phyloP scores from a whole-genome alignment of 2,888 invertebrate genomes.

The Tolmerus cingulatus region DNA sequence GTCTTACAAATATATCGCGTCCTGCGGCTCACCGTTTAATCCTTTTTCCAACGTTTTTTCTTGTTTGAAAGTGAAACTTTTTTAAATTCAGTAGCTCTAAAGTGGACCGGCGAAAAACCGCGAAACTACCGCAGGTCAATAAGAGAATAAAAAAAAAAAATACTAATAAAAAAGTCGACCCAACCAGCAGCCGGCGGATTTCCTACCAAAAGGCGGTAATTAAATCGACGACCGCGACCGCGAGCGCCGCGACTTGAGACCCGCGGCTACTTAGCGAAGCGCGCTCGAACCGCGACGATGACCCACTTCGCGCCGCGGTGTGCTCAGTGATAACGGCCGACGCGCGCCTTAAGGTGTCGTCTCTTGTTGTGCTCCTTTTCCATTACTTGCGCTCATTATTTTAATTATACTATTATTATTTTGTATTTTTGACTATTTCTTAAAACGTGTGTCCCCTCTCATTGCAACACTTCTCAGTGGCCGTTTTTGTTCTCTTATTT shows the following conservation, averaged over 20 bases:
- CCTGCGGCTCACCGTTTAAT: background rate
- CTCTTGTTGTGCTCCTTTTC: background rate
- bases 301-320: background rate
- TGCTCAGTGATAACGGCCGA: conserved; percentile 18
- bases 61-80: background rate
- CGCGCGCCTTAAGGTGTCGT: background rate
- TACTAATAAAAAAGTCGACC: background rate
- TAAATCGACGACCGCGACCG: background rate
- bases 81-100: background rate
- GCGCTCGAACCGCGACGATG: background rate
- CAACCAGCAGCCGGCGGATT: background rate
- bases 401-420: background rate
- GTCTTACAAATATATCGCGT: background rate
- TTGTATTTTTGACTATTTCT: background rate
- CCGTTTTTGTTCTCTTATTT: background rate
- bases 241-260: background rate
- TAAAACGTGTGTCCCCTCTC: background rate
- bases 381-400: background rate
- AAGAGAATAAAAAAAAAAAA: background rate
- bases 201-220: conserved; percentile 14
- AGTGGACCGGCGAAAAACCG: background rate
- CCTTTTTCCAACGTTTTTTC: background rate
- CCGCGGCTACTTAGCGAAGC: background rate
- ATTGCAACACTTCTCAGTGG: background rate
- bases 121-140: background rate